Evolutionary conservation across 2,113 vertebrate genomes (phyloP).

Genomic region (Anser cygnoides): DNA sequence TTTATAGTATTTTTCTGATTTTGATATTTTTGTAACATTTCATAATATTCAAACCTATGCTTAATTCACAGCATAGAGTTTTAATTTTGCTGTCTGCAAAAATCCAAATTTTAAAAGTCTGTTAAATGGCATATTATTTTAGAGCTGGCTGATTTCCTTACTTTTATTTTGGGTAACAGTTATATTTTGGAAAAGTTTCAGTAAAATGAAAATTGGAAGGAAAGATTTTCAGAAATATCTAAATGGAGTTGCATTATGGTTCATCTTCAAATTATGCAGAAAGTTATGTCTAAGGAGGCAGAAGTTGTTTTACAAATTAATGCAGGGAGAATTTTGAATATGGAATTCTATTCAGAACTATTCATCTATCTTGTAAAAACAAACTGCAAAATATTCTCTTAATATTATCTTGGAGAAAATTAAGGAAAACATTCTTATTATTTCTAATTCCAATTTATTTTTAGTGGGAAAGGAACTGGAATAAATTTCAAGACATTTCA

Average conservation of each 20-base stretch:
- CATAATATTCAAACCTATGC: background rate
- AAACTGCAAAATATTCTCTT: background rate
- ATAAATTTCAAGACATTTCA: background rate
- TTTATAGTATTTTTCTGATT: background rate
- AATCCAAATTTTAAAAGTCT: background rate
- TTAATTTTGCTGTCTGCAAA: background rate
- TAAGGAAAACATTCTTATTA: background rate
- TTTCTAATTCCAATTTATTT: background rate
- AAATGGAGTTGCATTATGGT: background rate
- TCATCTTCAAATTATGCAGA: background rate
- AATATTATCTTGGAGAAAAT: background rate
- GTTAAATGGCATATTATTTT: background rate
- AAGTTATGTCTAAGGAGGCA: background rate
- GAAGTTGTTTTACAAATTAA: background rate
- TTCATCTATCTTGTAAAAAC: background rate
- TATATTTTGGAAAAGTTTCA: background rate
- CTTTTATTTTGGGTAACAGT: background rate
- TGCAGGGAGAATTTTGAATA: background rate
- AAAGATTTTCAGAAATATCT: background rate
- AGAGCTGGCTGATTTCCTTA: background rate
- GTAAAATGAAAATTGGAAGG: background rate
- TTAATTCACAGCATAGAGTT: background rate
- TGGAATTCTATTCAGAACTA: background rate
- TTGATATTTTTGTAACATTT: background rate
- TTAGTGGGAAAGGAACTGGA: background rate